Conservation (phyloP, 2,797 vertebrate species). For the Selene dorsalis region DNA sequence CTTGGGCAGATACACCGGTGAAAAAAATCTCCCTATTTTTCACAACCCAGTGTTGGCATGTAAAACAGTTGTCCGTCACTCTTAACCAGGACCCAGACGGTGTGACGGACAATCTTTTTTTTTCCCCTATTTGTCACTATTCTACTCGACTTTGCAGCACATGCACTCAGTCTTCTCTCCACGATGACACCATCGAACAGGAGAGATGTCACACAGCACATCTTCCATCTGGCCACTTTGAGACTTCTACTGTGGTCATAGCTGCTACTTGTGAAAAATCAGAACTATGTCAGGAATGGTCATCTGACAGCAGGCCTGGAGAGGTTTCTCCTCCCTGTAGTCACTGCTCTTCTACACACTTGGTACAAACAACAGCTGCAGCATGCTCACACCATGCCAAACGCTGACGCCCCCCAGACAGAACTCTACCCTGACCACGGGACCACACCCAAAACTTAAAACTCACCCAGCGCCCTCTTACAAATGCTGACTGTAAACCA, state of each 20-base stretch:
- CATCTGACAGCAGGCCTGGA: constrained; percentile 77
- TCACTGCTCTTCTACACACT: constrained; percentile 68
- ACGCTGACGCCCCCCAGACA: constrained; percentile 68
- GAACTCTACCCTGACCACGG: constrained; percentile 47
- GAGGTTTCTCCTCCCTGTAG: constrained; percentile 70
- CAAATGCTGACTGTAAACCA: constrained; percentile 39
- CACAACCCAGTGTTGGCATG: no score
- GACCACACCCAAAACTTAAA: constrained; percentile 63
- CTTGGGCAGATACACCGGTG: no score
- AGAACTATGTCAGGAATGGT: constrained; percentile 81
- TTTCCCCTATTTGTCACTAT: neutral
- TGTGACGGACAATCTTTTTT: neutral
- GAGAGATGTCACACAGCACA: constrained; percentile 50
- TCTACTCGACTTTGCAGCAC: constrained; percentile 6
- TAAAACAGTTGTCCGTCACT: constrained; percentile 21
- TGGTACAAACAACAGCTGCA: constrained; percentile 87
- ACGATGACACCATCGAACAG: constrained; percentile 28
- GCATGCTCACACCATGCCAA: constrained; percentile 69
- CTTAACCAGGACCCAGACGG: neutral
- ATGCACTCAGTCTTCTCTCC: neutral
- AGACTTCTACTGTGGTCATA: constrained; percentile 68
- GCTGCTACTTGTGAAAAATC: constrained; percentile 77
- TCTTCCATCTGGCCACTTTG: constrained; percentile 65
- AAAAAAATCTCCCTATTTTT: no score
- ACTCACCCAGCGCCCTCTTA: constrained; percentile 24